These are phyloP conservation scores for Gibbula magus DNA, from an alignment of 2,888 invertebrate species.

Conservation along the genomic window DNA sequence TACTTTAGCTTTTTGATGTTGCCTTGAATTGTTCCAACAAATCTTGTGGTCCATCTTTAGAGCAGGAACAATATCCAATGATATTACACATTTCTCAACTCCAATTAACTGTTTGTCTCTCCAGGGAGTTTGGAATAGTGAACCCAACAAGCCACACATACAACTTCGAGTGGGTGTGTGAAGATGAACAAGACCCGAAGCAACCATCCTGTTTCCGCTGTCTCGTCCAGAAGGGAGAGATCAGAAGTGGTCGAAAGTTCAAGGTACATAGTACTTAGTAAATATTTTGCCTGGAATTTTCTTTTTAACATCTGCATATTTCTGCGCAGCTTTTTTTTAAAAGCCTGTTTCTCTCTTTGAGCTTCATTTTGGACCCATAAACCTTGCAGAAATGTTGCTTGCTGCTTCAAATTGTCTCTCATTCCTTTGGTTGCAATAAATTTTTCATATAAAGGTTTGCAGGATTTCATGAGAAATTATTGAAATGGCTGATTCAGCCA, in stretches of 20 bases:
- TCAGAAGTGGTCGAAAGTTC: conserved; percentile 78
- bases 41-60: too few relatives aligned
- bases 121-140: conserved; percentile 80
- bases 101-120: conserved; percentile 48
- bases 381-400: too few relatives aligned
- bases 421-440: too few relatives aligned
- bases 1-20: neutral
- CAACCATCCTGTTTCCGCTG: conserved; percentile 79
- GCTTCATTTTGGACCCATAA: too few relatives aligned
- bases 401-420: too few relatives aligned
- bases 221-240: conserved; percentile 79
- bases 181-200: conserved; percentile 75
- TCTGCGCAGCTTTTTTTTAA: neutral
- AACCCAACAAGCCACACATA: conserved; percentile 82
- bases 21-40: too few relatives aligned
- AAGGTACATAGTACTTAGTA: conserved; percentile 45
- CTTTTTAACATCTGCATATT: neutral
- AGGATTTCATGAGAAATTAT: too few relatives aligned
- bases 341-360: neutral
- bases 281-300: neutral
- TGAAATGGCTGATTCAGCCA: too few relatives aligned
- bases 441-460: too few relatives aligned
- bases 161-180: conserved; percentile 79
- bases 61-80: too few relatives aligned
- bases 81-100: too few relatives aligned